Percentiles rank a stretch among this genome's conserved stretches.
Conservation (phyloP, 2,888 invertebrate genomes). For the Drosophila nigricruria region DNA sequence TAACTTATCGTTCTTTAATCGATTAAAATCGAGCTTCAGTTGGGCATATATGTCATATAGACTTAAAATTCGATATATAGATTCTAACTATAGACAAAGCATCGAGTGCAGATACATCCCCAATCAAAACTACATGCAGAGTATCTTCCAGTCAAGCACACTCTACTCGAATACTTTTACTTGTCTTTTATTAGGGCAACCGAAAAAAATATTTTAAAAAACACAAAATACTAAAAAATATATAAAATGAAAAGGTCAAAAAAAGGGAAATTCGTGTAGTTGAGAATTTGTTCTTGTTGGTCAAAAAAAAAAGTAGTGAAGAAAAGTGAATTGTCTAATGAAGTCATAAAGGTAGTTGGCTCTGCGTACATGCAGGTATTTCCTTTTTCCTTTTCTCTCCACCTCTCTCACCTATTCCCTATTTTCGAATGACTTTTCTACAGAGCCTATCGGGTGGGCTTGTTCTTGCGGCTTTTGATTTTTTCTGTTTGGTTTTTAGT, state of each 20-base stretch:
- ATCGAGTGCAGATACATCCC: background rate
- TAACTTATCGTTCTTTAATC: background rate
- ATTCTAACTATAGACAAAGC: too few species aligned
- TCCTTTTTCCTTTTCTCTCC: conserved; percentile 1
- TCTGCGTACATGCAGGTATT: conserved; percentile 60
- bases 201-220: conserved; percentile 66
- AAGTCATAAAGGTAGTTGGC: conserved; percentile 67
- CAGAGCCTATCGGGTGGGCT: conserved; percentile 44
- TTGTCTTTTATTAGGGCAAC: conserved; percentile 53
- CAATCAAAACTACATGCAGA: too few species aligned
- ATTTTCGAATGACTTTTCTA: conserved; percentile 15
- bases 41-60: background rate
- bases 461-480: conserved; percentile 56
- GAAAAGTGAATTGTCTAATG: conserved; percentile 77
- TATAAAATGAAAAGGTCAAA: conserved; percentile 32
- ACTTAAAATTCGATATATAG: too few species aligned
- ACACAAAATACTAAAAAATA: conserved; percentile 36
- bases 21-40: background rate
- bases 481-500: conserved; percentile 28
- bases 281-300: conserved; percentile 18
- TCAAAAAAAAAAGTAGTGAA: background rate
- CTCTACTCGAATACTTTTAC: background rate
- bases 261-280: conserved; percentile 63
- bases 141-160: background rate
- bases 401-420: background rate